Percentiles rank a stretch among this genome's conserved stretches.
Evolutionary conservation across 1,140 invertebrate species (phyloP).

Genomic region (Episyrphus balteatus): DNA sequence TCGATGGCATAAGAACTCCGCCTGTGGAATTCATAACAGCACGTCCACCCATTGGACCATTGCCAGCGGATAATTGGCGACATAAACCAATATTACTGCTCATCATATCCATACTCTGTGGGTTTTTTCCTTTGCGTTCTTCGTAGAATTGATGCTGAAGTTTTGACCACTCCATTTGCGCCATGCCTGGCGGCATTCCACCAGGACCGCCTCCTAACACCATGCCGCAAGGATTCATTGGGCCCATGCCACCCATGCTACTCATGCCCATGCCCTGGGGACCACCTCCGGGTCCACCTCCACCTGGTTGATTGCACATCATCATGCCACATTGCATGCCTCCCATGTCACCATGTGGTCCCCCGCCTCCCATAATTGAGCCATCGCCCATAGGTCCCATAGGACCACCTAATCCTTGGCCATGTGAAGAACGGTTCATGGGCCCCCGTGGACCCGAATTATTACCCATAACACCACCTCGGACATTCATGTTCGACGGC

Average conservation of each 20-base stretch:
- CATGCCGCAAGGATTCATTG: constrained; percentile 31
- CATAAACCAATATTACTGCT: background rate
- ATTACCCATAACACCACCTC: background rate
- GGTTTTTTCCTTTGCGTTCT: constrained; percentile 38
- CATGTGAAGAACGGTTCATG: no score
- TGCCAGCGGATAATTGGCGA: no score
- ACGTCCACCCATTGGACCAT: constrained; percentile 1
- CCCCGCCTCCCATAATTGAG: background rate
- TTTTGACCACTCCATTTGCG: constrained; percentile 79
- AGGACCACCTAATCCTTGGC: background rate
- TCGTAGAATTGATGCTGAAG: constrained; percentile 75
- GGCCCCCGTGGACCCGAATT: constrained; percentile 8
- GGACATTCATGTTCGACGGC: background rate
- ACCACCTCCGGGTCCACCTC: constrained; percentile 6
- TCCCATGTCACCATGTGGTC: background rate
- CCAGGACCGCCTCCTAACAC: constrained; percentile 11
- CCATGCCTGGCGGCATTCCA: constrained; percentile 35
- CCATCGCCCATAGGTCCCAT: background rate
- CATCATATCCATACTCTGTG: background rate
- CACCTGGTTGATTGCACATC: background rate
- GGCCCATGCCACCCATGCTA: constrained; percentile 12
- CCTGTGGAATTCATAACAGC: background rate
- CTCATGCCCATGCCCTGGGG: background rate
- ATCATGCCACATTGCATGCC: background rate
- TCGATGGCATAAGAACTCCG: constrained; percentile 11